Evolutionary conservation across 2,888 invertebrate genomes (phyloP).

Genomic region (Muscina levida): DNA sequence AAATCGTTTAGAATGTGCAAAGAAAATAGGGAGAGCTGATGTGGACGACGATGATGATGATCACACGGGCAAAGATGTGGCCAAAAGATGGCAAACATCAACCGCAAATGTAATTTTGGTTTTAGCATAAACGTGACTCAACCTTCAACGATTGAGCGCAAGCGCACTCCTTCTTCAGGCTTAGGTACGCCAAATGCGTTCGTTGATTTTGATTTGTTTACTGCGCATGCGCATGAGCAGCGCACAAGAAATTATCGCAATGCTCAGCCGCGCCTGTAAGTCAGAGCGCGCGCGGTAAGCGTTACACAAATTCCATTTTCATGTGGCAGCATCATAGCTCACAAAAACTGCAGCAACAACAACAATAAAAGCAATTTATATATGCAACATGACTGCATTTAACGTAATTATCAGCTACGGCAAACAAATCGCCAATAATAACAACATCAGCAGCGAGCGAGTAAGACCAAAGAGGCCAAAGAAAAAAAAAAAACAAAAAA

Average conservation of each 20-base stretch:
- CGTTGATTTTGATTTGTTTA: slow-evolving; percentile 6
- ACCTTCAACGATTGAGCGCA: slow-evolving; percentile 55
- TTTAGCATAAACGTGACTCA: slow-evolving; percentile 69
- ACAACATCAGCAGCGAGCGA: slow-evolving; percentile 2
- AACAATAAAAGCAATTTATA: neutral
- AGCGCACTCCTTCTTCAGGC: no score
- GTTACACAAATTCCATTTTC: slow-evolving; percentile 55
- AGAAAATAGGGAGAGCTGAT: no score
- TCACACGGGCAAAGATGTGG: no score
- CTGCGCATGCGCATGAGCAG: no score
- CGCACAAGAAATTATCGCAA: no score
- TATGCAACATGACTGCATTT: slow-evolving; percentile 61
- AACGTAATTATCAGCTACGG: slow-evolving; percentile 62
- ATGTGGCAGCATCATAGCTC: no score
- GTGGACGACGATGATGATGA: no score
- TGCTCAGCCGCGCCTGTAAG: neutral
- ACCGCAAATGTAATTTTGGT: slow-evolving; percentile 38
- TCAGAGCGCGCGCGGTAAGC: slow-evolving; percentile 32
- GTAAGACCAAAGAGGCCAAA: neutral
- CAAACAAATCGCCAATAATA: slow-evolving; percentile 45
- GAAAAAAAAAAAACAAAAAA: neutral
- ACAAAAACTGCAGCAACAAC: slow-evolving; percentile 21
- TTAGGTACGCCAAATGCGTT: slow-evolving; percentile 35
- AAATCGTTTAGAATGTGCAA: no score
- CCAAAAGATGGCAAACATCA: no score